A percentile compares a stretch with the other conserved stretches of the same genome.
Evolutionary conservation across 1,140 invertebrate species (phyloP).

Genomic region (Pseudomyrmex sp.): DNA sequence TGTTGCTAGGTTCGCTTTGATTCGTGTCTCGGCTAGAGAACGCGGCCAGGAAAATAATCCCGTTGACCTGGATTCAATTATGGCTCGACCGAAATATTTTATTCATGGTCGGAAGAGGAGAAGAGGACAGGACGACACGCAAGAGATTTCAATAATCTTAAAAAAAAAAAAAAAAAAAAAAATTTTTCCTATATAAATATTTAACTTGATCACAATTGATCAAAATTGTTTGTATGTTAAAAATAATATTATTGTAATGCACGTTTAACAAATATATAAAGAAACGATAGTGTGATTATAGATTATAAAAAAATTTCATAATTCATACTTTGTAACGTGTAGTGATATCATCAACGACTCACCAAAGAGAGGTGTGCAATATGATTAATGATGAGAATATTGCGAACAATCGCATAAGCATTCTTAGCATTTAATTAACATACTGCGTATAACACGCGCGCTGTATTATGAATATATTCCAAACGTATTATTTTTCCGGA

Average conservation of each 20-base stretch:
- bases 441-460: too few species aligned
- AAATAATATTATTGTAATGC: not conserved
- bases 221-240: not conserved
- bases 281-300: not conserved
- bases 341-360: conserved; percentile 20
- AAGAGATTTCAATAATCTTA: not conserved
- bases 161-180: too few species aligned
- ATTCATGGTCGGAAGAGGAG: conserved; percentile 2
- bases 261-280: not conserved
- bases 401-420: too few species aligned
- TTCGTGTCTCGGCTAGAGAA: conserved; percentile 1
- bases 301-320: not conserved
- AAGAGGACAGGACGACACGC: not conserved
- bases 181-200: not conserved
- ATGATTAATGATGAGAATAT: too few species aligned
- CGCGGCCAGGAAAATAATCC: conserved; percentile 42
- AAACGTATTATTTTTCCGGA: too few species aligned
- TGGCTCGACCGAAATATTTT: conserved; percentile 58
- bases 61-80: conserved; percentile 56
- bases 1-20: conserved; percentile 52
- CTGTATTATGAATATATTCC: too few species aligned
- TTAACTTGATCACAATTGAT: not conserved
- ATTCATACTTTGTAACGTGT: not conserved
- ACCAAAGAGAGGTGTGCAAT: too few species aligned
- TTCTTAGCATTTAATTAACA: too few species aligned